Evolutionary conservation across 2,888 invertebrate genomes (phyloP).

Genomic region (Watsonalla cultraria): DNA sequence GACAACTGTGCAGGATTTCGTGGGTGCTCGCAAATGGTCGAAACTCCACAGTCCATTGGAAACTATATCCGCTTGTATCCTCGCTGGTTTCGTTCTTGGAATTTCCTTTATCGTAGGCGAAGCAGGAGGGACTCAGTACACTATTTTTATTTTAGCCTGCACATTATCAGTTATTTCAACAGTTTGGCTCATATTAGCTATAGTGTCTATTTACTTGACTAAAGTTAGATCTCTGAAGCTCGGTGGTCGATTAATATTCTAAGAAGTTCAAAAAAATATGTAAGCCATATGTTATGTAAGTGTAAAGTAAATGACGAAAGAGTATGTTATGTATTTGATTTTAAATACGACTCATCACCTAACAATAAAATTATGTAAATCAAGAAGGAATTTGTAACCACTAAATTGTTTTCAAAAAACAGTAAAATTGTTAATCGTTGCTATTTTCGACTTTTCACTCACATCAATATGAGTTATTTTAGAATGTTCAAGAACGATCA

Average conservation of each 20-base stretch:
- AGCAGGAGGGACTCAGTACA: constrained; percentile 46
- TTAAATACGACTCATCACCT: too few relatives aligned
- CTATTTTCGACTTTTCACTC: too few relatives aligned
- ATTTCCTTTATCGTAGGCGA: constrained; percentile 44
- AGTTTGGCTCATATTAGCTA: constrained; percentile 52
- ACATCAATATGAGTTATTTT: too few relatives aligned
- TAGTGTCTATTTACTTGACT: constrained; percentile 44
- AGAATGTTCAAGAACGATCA: too few relatives aligned
- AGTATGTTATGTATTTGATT: too few relatives aligned
- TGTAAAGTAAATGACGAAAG: too few relatives aligned
- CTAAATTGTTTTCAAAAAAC: too few relatives aligned
- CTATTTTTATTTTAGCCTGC: constrained; percentile 52
- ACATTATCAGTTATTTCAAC: constrained; percentile 42
- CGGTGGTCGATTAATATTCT: constrained; percentile 30
- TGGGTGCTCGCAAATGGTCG: constrained; percentile 70
- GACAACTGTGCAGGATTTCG: constrained; percentile 62
- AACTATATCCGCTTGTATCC: constrained; percentile 54
- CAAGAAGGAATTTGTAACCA: too few relatives aligned
- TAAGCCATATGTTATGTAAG: neutral
- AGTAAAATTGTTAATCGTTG: too few relatives aligned
- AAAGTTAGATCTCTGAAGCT: constrained; percentile 47
- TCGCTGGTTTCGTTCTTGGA: constrained; percentile 48
- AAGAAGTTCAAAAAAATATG: constrained; percentile 1
- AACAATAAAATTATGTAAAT: too few relatives aligned
- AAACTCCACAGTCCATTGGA: constrained; percentile 69